These are phyloP conservation scores for Pardosa pseudoannulata DNA, from an alignment of 2,888 invertebrate species.

Conservation along the genomic window DNA sequence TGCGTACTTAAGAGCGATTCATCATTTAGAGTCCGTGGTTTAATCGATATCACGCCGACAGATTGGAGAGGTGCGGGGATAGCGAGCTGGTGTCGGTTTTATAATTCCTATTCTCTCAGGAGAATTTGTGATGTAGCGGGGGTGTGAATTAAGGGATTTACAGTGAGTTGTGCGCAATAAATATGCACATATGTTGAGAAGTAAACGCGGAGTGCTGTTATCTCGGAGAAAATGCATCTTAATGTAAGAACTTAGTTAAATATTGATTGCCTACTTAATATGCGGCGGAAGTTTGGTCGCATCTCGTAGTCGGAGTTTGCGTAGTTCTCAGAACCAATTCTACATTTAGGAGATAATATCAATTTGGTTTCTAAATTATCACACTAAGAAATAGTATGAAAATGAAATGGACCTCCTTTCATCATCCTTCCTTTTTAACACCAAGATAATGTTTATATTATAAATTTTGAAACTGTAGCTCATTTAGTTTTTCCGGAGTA, in stretches of 20 bases:
- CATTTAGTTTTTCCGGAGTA: too few species aligned
- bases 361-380: too few species aligned
- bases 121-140: slow-evolving; percentile 10
- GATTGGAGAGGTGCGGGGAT: slow-evolving; percentile 40
- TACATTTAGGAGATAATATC: too few species aligned
- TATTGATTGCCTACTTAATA: slow-evolving; percentile 10
- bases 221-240: neutral
- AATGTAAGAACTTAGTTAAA: slow-evolving; percentile 6
- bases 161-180: neutral
- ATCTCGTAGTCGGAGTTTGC: too few species aligned
- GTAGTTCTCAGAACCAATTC: too few species aligned
- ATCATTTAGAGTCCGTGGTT: slow-evolving; percentile 68
- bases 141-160: slow-evolving; percentile 4
- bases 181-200: slow-evolving; percentile 17
- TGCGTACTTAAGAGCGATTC: slow-evolving; percentile 70
- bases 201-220: neutral
- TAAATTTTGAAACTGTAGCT: too few species aligned
- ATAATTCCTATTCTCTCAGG: slow-evolving; percentile 34
- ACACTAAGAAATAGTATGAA: too few species aligned
- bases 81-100: slow-evolving; percentile 36
- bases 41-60: slow-evolving; percentile 63
- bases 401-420: too few species aligned
- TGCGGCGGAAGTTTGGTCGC: too few species aligned
- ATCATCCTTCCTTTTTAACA: too few species aligned
- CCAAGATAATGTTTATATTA: too few species aligned